Evolutionary conservation across 1,140 invertebrate species (phyloP).

Genomic region (Lepidotrigona ventralis): DNA sequence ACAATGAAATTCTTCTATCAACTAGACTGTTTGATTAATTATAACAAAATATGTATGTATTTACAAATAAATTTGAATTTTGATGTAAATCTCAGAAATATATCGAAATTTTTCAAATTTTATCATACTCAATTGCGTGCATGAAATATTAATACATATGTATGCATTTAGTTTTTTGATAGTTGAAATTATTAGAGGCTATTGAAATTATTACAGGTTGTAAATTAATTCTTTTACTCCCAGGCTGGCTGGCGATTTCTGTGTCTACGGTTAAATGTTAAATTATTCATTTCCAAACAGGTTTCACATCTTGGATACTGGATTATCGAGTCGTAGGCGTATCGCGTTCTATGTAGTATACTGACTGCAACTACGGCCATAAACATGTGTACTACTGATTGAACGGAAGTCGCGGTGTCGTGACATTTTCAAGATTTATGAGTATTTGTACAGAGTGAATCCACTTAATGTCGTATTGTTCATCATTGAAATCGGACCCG

Average conservation of each 20-base stretch:
- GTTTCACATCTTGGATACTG: background rate
- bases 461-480: background rate
- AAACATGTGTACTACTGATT: background rate
- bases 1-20: background rate
- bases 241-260: background rate
- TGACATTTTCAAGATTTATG: background rate
- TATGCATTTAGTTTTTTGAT: background rate
- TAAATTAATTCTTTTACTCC: background rate
- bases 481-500: background rate
- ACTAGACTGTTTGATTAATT: background rate
- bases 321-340: slow-evolving; percentile 7
- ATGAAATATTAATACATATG: background rate
- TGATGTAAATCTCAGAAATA: background rate
- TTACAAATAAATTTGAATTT: background rate
- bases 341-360: background rate
- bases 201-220: background rate
- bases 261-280: slow-evolving; percentile 1
- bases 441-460: background rate
- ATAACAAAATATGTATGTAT: background rate
- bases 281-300: background rate
- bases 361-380: background rate
- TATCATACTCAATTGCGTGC: background rate
- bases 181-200: background rate
- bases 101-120: background rate
- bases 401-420: background rate